phyloP scores from a whole-genome alignment of 2,888 invertebrate genomes.

The Trichopoda pennipes region DNA sequence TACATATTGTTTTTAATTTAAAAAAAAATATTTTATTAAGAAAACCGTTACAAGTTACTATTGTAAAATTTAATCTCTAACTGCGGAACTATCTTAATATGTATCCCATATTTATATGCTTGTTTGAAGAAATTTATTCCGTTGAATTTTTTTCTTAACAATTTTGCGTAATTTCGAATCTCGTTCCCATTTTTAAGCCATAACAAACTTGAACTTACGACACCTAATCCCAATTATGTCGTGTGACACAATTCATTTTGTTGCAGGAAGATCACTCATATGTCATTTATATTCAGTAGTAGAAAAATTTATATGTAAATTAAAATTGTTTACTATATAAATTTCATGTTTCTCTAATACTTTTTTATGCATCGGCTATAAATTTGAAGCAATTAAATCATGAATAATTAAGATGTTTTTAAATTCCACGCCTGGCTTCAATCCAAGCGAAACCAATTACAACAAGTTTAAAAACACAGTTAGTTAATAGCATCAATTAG shows the following conservation, averaged over 20 bases:
- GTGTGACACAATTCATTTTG: conserved; percentile 17
- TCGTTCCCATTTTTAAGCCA: background rate
- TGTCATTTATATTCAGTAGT: no score
- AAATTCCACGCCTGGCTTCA: no score
- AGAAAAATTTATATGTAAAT: no score
- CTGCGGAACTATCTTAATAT: conserved; percentile 27
- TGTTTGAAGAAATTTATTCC: background rate
- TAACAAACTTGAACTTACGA: conserved; percentile 29
- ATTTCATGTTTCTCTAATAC: no score
- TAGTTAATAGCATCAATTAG: no score
- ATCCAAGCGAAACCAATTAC: no score
- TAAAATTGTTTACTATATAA: no score
- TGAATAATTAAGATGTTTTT: no score
- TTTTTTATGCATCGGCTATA: no score
- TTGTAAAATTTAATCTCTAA: conserved; percentile 27
- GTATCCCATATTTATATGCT: conserved; percentile 66
- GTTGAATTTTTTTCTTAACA: no score
- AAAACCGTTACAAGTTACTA: conserved; percentile 8
- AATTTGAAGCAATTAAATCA: no score
- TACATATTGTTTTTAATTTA: conserved; percentile 72
- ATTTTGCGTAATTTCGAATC: background rate
- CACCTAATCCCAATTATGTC: conserved; percentile 5
- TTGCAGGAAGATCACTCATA: background rate
- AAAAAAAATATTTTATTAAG: background rate
- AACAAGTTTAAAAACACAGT: no score